phyloP scores from a whole-genome alignment of 1,140 invertebrate genomes.

The Berghia stephanieae region DNA sequence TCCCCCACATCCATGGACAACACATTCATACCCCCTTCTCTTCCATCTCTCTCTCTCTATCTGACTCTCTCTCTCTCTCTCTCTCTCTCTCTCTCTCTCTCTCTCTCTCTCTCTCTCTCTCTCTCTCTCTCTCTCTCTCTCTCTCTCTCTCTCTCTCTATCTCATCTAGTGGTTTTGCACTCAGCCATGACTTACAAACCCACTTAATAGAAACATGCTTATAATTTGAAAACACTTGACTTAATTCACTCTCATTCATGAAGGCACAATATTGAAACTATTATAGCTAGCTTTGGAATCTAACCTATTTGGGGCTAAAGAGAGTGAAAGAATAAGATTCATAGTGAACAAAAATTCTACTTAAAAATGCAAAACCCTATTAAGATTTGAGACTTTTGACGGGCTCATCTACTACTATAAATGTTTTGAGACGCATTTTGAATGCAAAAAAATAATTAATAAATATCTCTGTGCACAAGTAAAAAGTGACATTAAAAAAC shows the following conservation, averaged over 20 bases:
- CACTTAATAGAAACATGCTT: not conserved
- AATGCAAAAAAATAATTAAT: too few relatives aligned
- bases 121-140: not conserved
- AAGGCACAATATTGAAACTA: not conserved
- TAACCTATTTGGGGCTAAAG: not conserved
- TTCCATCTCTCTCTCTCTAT: not conserved
- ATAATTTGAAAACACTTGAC: not conserved
- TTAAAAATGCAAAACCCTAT: too few relatives aligned
- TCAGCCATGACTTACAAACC: not conserved
- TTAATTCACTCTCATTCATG: not conserved
- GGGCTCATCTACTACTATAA: too few relatives aligned
- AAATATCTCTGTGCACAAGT: too few relatives aligned
- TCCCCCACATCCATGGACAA: too few relatives aligned
- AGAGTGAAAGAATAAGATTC: too few relatives aligned
- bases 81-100: not conserved
- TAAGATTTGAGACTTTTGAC: too few relatives aligned
- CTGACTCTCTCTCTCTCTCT: not conserved
- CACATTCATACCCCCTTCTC: slow-evolving; percentile 3
- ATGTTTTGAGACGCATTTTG: too few relatives aligned
- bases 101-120: not conserved
- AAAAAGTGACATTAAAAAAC: too few relatives aligned
- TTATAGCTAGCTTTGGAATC: not conserved
- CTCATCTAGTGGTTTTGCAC: not conserved
- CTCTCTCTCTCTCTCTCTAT: slow-evolving; percentile 5
- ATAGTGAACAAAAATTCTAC: too few relatives aligned